Percentiles rank a stretch among this genome's conserved stretches.
Conservation (phyloP, 2,888 invertebrate species). For the Thymelicus sylvestris region DNA sequence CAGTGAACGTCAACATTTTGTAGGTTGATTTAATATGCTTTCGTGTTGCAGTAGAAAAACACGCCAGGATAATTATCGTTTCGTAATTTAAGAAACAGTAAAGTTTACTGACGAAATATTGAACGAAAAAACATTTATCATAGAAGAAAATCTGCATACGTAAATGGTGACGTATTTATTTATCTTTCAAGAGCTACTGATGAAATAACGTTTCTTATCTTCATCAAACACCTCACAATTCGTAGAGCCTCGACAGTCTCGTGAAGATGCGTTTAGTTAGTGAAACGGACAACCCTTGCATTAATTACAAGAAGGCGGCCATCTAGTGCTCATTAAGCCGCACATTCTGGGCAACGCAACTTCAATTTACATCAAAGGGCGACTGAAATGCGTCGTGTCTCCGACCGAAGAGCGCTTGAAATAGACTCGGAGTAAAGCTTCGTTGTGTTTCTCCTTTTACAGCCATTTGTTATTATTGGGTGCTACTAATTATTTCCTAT, state of each 20-base stretch:
- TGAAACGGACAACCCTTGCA: constrained; percentile 13
- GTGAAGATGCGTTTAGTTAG: not conserved
- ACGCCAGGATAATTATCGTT: too few relatives aligned
- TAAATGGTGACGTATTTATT: too few relatives aligned
- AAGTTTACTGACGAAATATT: too few relatives aligned
- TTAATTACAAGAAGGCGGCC: constrained; percentile 7
- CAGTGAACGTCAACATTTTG: too few relatives aligned
- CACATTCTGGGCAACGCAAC: constrained; percentile 3
- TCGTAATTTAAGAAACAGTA: too few relatives aligned
- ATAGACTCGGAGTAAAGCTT: constrained; percentile 18
- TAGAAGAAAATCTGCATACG: too few relatives aligned
- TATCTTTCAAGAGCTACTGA: too few relatives aligned
- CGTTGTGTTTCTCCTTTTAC: constrained; percentile 27
- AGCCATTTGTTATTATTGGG: constrained; percentile 27
- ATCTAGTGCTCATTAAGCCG: constrained; percentile 13
- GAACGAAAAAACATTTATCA: too few relatives aligned
- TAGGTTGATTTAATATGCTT: too few relatives aligned
- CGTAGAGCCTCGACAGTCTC: not conserved
- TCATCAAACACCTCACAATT: too few relatives aligned
- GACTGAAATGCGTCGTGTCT: constrained; percentile 29
- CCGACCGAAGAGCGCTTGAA: constrained; percentile 17
- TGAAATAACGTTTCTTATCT: too few relatives aligned
- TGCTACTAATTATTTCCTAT: constrained; percentile 18
- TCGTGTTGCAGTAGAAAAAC: too few relatives aligned
- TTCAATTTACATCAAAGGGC: constrained; percentile 35